Evolutionary conservation across 2,797 vertebrate genomes (phyloP).

Genomic region (Orientallactaga sibirica): DNA sequence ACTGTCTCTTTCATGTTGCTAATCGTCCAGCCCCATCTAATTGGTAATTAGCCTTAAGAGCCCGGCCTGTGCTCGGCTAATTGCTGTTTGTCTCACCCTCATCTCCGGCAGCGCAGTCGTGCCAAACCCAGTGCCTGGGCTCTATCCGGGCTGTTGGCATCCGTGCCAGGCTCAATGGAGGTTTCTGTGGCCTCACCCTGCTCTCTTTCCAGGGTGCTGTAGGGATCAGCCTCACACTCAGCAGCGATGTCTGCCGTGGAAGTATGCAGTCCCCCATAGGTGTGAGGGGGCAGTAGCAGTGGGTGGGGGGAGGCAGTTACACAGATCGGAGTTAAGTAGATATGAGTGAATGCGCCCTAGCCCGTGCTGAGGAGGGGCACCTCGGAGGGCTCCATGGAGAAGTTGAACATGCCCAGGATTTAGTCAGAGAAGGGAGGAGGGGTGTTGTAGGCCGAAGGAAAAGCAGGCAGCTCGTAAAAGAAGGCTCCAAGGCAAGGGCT

Average conservation of each 20-base stretch:
- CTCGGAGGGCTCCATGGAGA: constrained; percentile 32
- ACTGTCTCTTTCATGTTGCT: constrained; percentile 82
- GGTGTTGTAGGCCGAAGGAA: neutral
- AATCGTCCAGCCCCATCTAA: constrained; percentile 81
- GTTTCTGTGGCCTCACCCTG: constrained; percentile 68
- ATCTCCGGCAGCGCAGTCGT: constrained; percentile 77
- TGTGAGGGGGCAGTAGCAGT: no score
- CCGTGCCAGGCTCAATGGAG: constrained; percentile 67
- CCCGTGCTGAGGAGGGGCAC: neutral
- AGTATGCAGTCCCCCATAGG: neutral
- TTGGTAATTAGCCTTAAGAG: constrained; percentile 86
- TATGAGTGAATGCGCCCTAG: neutral
- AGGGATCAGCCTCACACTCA: neutral
- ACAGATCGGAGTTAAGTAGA: no score
- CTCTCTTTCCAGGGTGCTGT: neutral
- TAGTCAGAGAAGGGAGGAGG: neutral
- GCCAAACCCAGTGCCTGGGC: constrained; percentile 77
- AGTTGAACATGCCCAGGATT: neutral
- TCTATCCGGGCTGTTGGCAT: constrained; percentile 79
- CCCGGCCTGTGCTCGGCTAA: constrained; percentile 83
- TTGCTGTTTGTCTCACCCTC: constrained; percentile 84
- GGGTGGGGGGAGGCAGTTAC: no score
- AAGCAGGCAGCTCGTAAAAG: neutral
- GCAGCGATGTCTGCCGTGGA: neutral
- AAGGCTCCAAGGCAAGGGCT: neutral